Evolutionary conservation across 2,797 vertebrate genomes (phyloP).

Genomic region (Notoglanidium macrostoma): DNA sequence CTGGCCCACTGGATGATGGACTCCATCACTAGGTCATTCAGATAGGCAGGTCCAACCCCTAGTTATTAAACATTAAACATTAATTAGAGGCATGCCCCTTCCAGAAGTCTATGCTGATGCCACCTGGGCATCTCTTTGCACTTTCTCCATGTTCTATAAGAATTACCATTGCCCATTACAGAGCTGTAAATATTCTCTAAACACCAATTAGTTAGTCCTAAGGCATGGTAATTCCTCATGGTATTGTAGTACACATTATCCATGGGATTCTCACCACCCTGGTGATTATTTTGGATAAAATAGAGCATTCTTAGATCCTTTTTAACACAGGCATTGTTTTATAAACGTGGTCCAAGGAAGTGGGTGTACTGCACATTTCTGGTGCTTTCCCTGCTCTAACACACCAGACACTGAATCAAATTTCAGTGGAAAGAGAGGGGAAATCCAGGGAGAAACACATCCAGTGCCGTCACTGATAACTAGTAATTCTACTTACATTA

Average conservation of each 20-base stretch:
- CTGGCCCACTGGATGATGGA: too few species aligned
- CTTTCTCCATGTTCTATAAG: background rate
- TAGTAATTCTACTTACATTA: background rate
- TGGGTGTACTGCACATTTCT: background rate
- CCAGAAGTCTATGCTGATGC: background rate
- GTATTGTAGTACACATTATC: background rate
- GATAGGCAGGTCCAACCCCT: background rate
- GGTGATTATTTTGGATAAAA: background rate
- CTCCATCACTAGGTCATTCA: background rate
- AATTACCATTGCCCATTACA: background rate
- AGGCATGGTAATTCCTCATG: background rate
- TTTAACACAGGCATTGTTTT: background rate
- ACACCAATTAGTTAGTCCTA: background rate
- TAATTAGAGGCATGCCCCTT: background rate
- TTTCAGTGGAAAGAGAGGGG: background rate
- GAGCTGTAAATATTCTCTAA: background rate
- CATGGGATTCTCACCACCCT: background rate
- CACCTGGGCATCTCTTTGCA: background rate
- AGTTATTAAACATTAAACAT: background rate
- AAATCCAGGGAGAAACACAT: slow-evolving; percentile 1
- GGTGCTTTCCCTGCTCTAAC: slow-evolving; percentile 6
- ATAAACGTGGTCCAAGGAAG: background rate
- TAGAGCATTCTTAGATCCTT: background rate
- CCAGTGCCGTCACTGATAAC: background rate
- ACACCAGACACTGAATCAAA: background rate